phyloP scores from a whole-genome alignment of 2,113 vertebrate genomes.

The Tauraco erythrolophus region DNA sequence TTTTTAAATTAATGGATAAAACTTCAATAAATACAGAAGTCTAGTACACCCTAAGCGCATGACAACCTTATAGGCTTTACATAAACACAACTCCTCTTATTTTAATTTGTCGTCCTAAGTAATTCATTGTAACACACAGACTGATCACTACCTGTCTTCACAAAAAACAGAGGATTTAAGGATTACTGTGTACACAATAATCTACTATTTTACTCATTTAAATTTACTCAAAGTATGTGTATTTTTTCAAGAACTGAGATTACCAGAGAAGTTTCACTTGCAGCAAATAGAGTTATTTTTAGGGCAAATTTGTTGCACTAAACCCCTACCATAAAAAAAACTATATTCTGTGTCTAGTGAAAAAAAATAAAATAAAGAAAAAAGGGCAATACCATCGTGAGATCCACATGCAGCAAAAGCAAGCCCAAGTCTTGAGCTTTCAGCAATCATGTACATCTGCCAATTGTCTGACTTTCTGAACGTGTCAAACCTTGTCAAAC shows the following conservation, averaged over 20 bases:
- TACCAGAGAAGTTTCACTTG: neutral
- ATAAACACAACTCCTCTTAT: neutral
- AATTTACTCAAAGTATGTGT: neutral
- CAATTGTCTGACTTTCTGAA: neutral
- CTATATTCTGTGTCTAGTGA: neutral
- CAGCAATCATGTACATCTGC: neutral
- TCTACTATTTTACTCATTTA: neutral
- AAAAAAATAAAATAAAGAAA: neutral
- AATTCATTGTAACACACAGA: neutral
- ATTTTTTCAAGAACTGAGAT: neutral
- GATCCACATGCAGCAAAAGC: neutral
- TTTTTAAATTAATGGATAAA: neutral
- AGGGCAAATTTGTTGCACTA: neutral
- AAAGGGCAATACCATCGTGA: neutral
- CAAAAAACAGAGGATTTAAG: neutral
- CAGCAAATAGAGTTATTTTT: neutral
- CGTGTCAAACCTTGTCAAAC: fast-evolving
- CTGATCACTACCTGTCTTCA: neutral
- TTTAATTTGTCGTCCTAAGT: neutral
- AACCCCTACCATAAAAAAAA: neutral
- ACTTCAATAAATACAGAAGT: neutral
- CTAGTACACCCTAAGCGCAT: neutral
- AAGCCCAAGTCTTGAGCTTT: neutral
- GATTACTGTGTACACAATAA: neutral
- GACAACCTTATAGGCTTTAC: neutral